Evolutionary conservation across 2,113 vertebrate genomes (phyloP).

Genomic region (Nycticorax nycticorax): DNA sequence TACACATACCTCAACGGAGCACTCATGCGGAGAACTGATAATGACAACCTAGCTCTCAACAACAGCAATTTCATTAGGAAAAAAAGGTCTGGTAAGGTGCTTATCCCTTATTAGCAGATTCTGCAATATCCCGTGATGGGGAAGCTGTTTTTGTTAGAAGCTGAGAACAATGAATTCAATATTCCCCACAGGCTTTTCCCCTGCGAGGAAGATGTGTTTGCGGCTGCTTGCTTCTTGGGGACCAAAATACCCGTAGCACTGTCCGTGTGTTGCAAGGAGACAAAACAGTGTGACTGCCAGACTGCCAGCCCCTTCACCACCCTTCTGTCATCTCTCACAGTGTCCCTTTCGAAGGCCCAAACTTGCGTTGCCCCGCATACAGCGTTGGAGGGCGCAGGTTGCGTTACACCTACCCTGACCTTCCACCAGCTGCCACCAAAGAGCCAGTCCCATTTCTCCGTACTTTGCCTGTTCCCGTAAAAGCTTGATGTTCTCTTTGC

Average conservation of each 20-base stretch:
- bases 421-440: background rate
- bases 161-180: background rate
- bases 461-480: background rate
- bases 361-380: background rate
- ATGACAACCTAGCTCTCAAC: conserved; percentile 12
- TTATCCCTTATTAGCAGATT: conserved; percentile 46
- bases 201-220: background rate
- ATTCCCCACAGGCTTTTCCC: background rate
- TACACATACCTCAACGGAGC: background rate
- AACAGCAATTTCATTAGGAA: background rate
- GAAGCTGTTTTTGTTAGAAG: conserved; percentile 14
- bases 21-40: conserved; percentile 39
- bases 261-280: background rate
- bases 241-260: background rate
- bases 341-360: background rate
- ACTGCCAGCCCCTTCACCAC: background rate
- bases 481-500: background rate
- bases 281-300: background rate
- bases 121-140: background rate
- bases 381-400: background rate
- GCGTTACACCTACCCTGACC: rapidly evolving
- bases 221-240: background rate
- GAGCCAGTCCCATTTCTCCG: background rate
- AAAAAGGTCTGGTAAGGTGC: background rate
- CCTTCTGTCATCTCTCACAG: background rate